Evolutionary conservation across 2,888 invertebrate genomes (phyloP), one percentile per base, ranked within the genome.

Genomic region (Steinernema carpocapsae): DNA sequence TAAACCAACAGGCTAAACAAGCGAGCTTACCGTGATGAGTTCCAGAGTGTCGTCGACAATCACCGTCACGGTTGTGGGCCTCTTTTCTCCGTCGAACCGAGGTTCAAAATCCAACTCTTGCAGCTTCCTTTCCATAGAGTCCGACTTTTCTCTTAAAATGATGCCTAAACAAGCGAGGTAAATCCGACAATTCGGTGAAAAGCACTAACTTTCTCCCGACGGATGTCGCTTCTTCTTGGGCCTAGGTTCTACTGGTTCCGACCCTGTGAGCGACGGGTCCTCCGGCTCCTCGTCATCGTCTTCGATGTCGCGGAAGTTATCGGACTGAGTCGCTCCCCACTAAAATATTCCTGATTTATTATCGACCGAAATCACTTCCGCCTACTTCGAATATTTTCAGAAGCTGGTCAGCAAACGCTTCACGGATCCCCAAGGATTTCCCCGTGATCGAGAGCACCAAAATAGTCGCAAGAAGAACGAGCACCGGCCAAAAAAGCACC

Each of bases 321-420:
- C 48, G 42, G 43, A 24, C 26, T 59, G 6, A 4, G 29, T 48
- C 14, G 64, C 56, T 10, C 51, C 56, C 56, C 72, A 72, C 56
- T 64, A 72, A 72, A 72, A 22, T 19, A 7, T 37, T 37, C 37
- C 3, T 37, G 10, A 37, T 3, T 37, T 37, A 37, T 3, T 37
- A 37, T 0, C 14, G 6, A 32, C 29, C 2, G 26, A 74, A 4
- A 26, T 10, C 37, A 10, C 37, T 6, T 42, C 14, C 17, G 1
- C 26, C 91, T 91, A 95, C 95, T 93, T 95, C 95, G 90, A 96
- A 96, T 84, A 95, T 92, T 88, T 92, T 92, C 77, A 96, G 90
- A 77, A 96, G 90, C 76, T 94, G 90, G 87, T 93, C 92, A 76
- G 95, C 94, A 88, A 95, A 96, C 48, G 93, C 90, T 86, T 92